These are phyloP conservation scores for Philypnodon macrostomus DNA, from an alignment of 2,797 vertebrate species.

Conservation along the genomic window DNA sequence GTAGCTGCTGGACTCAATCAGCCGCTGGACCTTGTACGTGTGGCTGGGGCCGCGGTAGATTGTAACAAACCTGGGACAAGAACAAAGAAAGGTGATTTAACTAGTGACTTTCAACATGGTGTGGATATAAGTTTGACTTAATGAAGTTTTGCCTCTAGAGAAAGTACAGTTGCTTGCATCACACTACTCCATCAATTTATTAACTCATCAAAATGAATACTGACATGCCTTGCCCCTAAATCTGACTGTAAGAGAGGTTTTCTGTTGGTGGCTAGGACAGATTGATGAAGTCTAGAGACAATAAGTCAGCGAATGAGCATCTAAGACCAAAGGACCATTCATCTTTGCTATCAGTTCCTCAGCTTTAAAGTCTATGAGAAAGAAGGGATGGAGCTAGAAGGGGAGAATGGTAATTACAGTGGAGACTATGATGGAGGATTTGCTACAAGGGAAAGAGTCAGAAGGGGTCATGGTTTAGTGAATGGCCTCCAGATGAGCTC, in stretches of 20 bases:
- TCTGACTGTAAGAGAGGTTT: conserved; percentile 14
- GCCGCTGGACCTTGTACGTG: conserved; percentile 94
- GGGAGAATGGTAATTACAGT: conserved; percentile 22
- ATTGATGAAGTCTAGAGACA: conserved; percentile 26
- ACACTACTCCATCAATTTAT: conserved; percentile 37
- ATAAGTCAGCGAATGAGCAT: conserved; percentile 25
- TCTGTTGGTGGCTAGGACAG: conserved; percentile 18
- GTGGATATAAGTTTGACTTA: no score
- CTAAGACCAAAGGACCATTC: conserved; percentile 26
- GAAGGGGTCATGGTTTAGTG: conserved; percentile 34
- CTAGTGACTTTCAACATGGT: no score
- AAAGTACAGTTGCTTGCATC: not conserved
- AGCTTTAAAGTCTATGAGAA: conserved; percentile 14
- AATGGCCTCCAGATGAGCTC: conserved; percentile 44
- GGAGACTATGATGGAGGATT: conserved; percentile 29
- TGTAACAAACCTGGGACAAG: conserved; percentile 83
- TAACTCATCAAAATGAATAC: conserved; percentile 5
- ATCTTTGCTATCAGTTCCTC: conserved; percentile 13
- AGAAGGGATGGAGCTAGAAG: conserved; percentile 12
- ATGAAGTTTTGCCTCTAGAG: no score
- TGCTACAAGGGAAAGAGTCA: conserved; percentile 5
- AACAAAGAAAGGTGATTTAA: no score
- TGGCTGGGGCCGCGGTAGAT: conserved; percentile 96
- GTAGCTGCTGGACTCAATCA: conserved; percentile 91
- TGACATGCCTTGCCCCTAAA: conserved; percentile 23